These are phyloP conservation scores for Paracanthobrama guichenoti DNA, from an alignment of 2,113 vertebrate genomes.

Conservation along the genomic window DNA sequence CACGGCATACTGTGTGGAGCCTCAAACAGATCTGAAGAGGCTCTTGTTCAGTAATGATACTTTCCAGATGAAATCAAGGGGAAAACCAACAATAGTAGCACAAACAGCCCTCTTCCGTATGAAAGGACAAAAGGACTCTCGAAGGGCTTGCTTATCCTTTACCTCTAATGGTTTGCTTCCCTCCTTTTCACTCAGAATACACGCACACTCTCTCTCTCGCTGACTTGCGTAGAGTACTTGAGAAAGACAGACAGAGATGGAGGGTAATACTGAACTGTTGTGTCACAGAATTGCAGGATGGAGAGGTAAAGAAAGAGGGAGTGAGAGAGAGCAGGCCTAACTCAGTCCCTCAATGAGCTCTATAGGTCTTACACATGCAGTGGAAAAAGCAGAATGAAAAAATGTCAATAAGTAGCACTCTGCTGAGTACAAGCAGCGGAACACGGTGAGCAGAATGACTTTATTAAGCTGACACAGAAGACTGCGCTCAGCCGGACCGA, in stretches of 20 bases:
- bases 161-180: slow-evolving; percentile 1
- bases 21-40: slow-evolving; percentile 49
- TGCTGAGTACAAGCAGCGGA: slow-evolving; percentile 60
- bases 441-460: slow-evolving; percentile 55
- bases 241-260: slow-evolving; percentile 25
- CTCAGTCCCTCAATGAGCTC: slow-evolving; percentile 26
- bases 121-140: slow-evolving; percentile 42
- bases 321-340: slow-evolving; percentile 10
- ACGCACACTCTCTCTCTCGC: neutral
- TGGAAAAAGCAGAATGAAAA: slow-evolving; percentile 49
- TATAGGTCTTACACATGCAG: slow-evolving; percentile 52
- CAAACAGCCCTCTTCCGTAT: slow-evolving; percentile 41
- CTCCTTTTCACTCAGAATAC: slow-evolving; percentile 23
- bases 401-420: slow-evolving; percentile 50
- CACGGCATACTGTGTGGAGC: neutral
- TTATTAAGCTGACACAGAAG: slow-evolving; percentile 62
- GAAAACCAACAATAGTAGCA: slow-evolving; percentile 47
- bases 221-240: slow-evolving; percentile 9
- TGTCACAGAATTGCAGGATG: slow-evolving; percentile 21
- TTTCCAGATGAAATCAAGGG: slow-evolving; percentile 57
- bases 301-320: neutral
- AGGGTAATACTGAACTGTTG: slow-evolving; percentile 35
- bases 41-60: slow-evolving; percentile 54
- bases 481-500: slow-evolving; percentile 44
- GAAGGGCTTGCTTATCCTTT: slow-evolving; percentile 37